Base-by-base conservation (phyloP, 2,113 vertebrate species). In the Crocuta crocuta region DNA sequence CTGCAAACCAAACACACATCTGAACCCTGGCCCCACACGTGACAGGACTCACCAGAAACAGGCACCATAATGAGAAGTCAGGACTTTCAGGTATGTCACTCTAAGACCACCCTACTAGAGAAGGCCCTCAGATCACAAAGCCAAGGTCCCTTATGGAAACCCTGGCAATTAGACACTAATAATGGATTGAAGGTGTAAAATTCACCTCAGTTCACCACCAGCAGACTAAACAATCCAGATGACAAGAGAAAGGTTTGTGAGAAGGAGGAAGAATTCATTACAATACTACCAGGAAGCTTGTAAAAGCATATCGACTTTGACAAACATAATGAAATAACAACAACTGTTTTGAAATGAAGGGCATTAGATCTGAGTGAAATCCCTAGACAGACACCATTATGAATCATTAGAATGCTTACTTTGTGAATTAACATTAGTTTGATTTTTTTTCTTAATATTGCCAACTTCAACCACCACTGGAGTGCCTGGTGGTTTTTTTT, bases 211-310 rank as follows among this genome's bases (percentile, higher is more conserved):
- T 97, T 98, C 98, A 98, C 99, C 98, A 99, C 98, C 97, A 97
- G 98, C 99, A 99, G 99, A 99, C 99, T 99, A 99, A 99, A 99
- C 99, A 99, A 99, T 98, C 98, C 98, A 98, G 98, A 98, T 96
- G 98, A 99, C 98, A 98, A 98, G 98, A 98, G 98, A 99, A 99
- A 99, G 98, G 98, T 99, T 98, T 99, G 99, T 98, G 98, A 98
- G 94, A 97, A 99, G 61, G 70, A 43, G 80, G 74, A 81, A 95
- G 92, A 86, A 82, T 86, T 94, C 98, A 99, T 99, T 98, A 98
- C 97, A 97, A 97, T 96, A 95, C 98, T 97, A 99, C 98, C 98
- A 98, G 99, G 99, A 99, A 98, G 98, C 98, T 99, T 99, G 99
- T 99, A 99, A 98, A 98, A 98, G 96, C 93, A 84, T 68, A 98